A percentile compares a stretch with the other conserved stretches of the same genome.
phyloP scores from a whole-genome alignment of 2,797 vertebrate species.

The Phrynocephalus forsythii region DNA sequence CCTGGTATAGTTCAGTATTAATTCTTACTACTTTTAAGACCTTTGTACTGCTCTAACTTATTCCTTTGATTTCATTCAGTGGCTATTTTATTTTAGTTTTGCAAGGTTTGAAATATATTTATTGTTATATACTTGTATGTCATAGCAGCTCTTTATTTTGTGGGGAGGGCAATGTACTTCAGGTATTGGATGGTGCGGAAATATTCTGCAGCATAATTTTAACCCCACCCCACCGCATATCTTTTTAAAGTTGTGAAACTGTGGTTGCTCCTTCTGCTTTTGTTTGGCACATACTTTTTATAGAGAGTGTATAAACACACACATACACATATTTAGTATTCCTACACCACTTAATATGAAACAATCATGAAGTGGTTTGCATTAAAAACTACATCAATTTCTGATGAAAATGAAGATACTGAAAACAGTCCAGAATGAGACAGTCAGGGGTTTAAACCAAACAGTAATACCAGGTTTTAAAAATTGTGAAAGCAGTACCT shows the following conservation, averaged over 20 bases:
- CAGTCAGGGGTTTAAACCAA: neutral
- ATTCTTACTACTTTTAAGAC: neutral
- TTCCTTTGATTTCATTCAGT: neutral
- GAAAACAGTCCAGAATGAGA: neutral
- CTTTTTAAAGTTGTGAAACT: no score
- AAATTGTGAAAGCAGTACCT: neutral
- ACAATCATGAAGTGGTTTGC: neutral
- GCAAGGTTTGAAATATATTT: neutral
- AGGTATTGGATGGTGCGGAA: neutral
- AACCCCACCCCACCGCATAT: no score
- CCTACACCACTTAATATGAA: neutral
- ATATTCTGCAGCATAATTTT: neutral
- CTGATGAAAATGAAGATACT: neutral
- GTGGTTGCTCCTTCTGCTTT: no score
- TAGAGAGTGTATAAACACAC: neutral
- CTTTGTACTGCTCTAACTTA: neutral
- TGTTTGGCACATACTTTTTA: no score
- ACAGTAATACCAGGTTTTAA: neutral
- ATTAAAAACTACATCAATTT: neutral
- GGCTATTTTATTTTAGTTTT: neutral
- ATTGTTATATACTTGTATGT: neutral
- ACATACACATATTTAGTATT: neutral
- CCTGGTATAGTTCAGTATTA: neutral
- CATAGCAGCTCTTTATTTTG: neutral
- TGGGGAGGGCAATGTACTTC: neutral